Conservation (phyloP, 2,888 invertebrate genomes). For the Microctonus hyperodae region DNA sequence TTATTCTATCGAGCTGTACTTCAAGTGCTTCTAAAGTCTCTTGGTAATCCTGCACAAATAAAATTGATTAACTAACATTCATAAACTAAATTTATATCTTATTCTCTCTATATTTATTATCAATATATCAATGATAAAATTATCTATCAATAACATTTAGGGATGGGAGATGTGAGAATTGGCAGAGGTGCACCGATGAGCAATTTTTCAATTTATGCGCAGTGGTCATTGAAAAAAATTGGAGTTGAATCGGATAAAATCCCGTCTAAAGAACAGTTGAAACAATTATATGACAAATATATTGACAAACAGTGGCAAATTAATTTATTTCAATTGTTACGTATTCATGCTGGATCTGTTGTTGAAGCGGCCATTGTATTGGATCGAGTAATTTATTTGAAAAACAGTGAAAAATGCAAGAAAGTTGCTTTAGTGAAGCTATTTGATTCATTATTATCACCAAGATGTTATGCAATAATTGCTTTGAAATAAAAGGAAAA, state of each 20-base stretch:
- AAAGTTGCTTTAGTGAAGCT: constrained; percentile 75
- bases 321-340: constrained; percentile 78
- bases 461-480: constrained; percentile 80
- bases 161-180: constrained; percentile 66
- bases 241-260: constrained; percentile 65
- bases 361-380: constrained; percentile 83
- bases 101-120: no score
- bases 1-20: constrained; percentile 81
- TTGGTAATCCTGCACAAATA: constrained; percentile 46
- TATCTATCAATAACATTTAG: constrained; percentile 55
- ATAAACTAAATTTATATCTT: constrained; percentile 9
- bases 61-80: constrained; percentile 11
- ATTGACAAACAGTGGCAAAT: constrained; percentile 68
- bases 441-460: constrained; percentile 86
- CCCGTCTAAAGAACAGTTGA: constrained; percentile 63
- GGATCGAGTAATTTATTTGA: constrained; percentile 80
- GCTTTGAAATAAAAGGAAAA: constrained; percentile 67
- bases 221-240: constrained; percentile 72
- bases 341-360: constrained; percentile 79
- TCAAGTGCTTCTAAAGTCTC: constrained; percentile 66
- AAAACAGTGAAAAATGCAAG: constrained; percentile 68
- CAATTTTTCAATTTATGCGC: constrained; percentile 75
- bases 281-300: constrained; percentile 60
- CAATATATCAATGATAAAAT: no score
- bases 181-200: constrained; percentile 71